Percentiles rank a stretch among this genome's conserved stretches.
phyloP scores from a whole-genome alignment of 2,888 invertebrate species.

The Pterobdella sp. region DNA sequence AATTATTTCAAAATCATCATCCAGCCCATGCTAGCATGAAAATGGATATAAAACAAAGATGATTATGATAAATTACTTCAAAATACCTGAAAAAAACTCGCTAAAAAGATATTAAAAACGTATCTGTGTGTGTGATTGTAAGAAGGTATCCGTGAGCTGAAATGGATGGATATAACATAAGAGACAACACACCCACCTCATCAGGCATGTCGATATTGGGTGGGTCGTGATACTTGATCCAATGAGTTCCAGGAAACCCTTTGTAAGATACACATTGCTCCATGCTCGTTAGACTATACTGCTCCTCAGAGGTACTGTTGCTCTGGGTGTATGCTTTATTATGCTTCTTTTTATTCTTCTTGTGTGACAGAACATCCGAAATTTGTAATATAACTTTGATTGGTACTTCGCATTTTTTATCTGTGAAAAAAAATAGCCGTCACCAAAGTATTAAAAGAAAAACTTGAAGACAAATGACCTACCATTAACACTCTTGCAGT shows the following conservation, averaged over 20 bases:
- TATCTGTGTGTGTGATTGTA: too few relatives aligned
- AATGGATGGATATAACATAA: too few relatives aligned
- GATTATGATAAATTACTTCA: too few relatives aligned
- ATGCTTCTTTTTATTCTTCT: neutral
- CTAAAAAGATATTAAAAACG: too few relatives aligned
- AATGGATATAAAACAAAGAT: too few relatives aligned
- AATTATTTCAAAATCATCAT: too few relatives aligned
- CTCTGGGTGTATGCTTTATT: neutral
- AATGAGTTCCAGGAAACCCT: slow-evolving; percentile 77
- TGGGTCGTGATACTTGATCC: slow-evolving; percentile 76
- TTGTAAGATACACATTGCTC: slow-evolving; percentile 64
- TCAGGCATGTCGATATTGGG: slow-evolving; percentile 81
- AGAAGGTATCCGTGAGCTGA: too few relatives aligned
- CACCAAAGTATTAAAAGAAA: neutral
- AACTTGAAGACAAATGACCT: slow-evolving; percentile 48
- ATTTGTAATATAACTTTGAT: neutral
- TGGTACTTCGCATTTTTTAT: neutral
- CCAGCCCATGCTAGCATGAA: too few relatives aligned
- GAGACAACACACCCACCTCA: slow-evolving; percentile 57
- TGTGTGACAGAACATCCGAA: slow-evolving; percentile 5
- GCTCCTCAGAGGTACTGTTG: slow-evolving; percentile 47
- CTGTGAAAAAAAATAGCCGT: neutral
- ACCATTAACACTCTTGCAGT: slow-evolving; percentile 78
- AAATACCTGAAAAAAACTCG: too few relatives aligned
- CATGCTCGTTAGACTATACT: slow-evolving; percentile 64